Evolutionary conservation across 2,888 invertebrate genomes (phyloP), one percentile per base, ranked within the genome.

Genomic region (Pseudoips prasinana): DNA sequence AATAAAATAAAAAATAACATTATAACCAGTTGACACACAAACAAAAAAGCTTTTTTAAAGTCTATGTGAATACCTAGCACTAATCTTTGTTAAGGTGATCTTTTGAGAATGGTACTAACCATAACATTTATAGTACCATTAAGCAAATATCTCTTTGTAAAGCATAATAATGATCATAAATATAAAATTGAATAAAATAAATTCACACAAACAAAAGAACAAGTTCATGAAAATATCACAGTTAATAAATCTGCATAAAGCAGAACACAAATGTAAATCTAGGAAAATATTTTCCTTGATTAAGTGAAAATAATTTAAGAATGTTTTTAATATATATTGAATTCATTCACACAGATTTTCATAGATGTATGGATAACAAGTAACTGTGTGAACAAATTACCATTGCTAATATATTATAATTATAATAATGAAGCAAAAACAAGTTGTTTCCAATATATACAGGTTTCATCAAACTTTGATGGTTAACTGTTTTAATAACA

Each of bases 131-230:
- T 22, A 7, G 14, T 14, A 14, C 14, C 14, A 14, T 3, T 25
- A 36, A 49, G 54, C 32, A 60, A 61, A 64, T 64, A 64, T 64
- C 64, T 63, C 64, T 63, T 55, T 48, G 37, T 39, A 23, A 38
- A 27, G 22, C 38, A 31, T 38, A 29, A 31, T 35, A 30, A 37
- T 9, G 25, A 42, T 29, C 44, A 51, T 31, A 46, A 49, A 46
- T 39, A 44, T 33, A 18, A 42, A 35, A 29, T 39, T 33, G 36
- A 36, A 40, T 55, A 39, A 49, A 57, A 55, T 54, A 48, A 53
- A 58, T 58, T 44, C 40, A 58, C 39, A 37, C 39, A 58, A 43
- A 42, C 39, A 60, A 33, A 37, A 39, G 56, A 43, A 42, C 39
- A 60, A 33, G 34, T 47, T 36, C 44, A 35, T 39, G 46, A 51